A percentile compares a stretch with the other conserved stretches of the same genome.
Evolutionary conservation across 2,888 invertebrate genomes (phyloP).

Genomic region (Tubiluchus corallicola): DNA sequence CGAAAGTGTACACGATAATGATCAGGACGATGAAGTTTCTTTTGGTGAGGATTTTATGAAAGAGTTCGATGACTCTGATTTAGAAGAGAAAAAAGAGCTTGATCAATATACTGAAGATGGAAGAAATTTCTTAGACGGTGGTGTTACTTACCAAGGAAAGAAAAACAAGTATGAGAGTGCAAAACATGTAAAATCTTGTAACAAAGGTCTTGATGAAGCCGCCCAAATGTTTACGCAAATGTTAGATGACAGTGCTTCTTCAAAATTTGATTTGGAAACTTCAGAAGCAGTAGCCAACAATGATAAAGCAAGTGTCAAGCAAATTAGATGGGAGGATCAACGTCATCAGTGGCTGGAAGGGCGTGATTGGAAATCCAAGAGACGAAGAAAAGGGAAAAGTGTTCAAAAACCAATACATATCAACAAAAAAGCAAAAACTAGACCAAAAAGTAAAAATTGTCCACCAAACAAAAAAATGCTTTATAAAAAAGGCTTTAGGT

Average conservation of each 20-base stretch:
- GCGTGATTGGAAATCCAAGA: neutral
- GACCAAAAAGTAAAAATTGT: too few species aligned
- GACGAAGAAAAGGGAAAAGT: too few species aligned
- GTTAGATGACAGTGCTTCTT: constrained; percentile 54
- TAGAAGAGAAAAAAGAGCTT: constrained; percentile 13
- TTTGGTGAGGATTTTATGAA: constrained; percentile 32
- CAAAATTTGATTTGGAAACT: constrained; percentile 42
- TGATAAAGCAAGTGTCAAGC: constrained; percentile 28
- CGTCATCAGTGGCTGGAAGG: constrained; percentile 19
- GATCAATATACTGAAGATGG: constrained; percentile 12
- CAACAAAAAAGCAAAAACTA: too few species aligned
- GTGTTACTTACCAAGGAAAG: constrained; percentile 5
- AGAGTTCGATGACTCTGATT: constrained; percentile 25
- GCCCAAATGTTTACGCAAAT: constrained; percentile 56
- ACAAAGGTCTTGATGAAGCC: constrained; percentile 16
- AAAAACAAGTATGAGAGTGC: neutral
- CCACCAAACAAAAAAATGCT: too few species aligned
- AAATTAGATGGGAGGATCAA: constrained; percentile 27
- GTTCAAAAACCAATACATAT: too few species aligned
- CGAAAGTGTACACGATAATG: constrained; percentile 55
- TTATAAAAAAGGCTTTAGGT: too few species aligned
- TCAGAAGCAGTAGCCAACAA: constrained; percentile 30
- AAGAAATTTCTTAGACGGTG: constrained; percentile 4
- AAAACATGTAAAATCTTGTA: too few species aligned
- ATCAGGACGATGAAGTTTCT: constrained; percentile 41